Percentiles rank a stretch among this genome's conserved stretches.
These are phyloP conservation scores for Hemiscyllium ocellatum DNA, from an alignment of 2,113 vertebrate genomes.

Conservation along the genomic window DNA sequence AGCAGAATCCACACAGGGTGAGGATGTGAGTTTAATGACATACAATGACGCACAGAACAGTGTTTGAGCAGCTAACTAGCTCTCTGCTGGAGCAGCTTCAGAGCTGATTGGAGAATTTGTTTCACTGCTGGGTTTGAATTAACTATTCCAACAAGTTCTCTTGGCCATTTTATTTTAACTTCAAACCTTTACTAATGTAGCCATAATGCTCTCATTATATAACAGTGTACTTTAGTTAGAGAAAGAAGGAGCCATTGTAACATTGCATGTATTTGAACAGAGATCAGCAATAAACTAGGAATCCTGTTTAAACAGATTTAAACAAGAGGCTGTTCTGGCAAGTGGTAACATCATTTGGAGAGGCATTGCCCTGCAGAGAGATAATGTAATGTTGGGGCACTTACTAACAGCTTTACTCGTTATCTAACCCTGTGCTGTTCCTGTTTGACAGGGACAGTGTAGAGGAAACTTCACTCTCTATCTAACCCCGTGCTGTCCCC, in stretches of 20 bases:
- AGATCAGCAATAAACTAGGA: background rate
- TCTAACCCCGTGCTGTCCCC: background rate
- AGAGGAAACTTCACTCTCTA: background rate
- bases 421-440: background rate
- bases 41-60: background rate
- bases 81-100: background rate
- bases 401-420: background rate
- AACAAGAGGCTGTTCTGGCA: background rate
- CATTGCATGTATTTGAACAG: background rate
- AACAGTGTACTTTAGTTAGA: background rate
- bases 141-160: background rate
- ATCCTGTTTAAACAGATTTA: background rate
- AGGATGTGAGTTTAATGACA: background rate
- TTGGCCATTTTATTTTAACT: background rate
- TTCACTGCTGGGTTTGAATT: background rate
- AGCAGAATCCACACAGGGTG: background rate
- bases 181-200: conserved; percentile 7
- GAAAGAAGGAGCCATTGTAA: background rate
- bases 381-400: background rate
- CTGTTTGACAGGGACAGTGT: background rate
- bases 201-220: background rate
- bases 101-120: background rate
- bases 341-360: background rate
- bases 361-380: background rate
- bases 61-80: background rate